phyloP scores from a whole-genome alignment of 2,888 invertebrate species.

The Eupithecia dodoneata region DNA sequence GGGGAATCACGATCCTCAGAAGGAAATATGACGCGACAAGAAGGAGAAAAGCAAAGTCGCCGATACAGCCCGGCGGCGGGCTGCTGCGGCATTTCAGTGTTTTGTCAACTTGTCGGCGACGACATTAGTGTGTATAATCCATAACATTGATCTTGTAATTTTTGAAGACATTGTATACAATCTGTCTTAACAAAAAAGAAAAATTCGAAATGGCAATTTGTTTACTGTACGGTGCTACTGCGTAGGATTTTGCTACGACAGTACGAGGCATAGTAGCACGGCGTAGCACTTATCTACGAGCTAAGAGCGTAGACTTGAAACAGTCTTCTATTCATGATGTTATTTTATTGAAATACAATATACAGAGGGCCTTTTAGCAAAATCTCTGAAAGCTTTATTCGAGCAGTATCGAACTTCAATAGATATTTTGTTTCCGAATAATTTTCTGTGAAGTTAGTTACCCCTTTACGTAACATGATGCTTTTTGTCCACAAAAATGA shows the following conservation, averaged over 20 bases:
- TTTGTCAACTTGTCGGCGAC: too few species aligned
- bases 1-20: too few species aligned
- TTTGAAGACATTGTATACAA: too few species aligned
- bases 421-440: constrained; percentile 31
- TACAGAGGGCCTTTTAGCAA: background rate
- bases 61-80: too few species aligned
- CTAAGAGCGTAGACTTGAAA: background rate
- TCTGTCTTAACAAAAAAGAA: too few species aligned
- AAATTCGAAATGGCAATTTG: too few species aligned
- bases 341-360: constrained; percentile 2
- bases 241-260: constrained; percentile 3
- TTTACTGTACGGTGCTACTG: background rate
- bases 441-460: constrained; percentile 25
- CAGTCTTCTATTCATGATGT: background rate
- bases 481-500: constrained; percentile 9
- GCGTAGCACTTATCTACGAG: background rate
- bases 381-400: background rate
- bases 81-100: too few species aligned
- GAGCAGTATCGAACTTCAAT: constrained; percentile 28
- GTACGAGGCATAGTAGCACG: background rate
- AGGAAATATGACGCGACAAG: too few species aligned
- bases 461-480: constrained; percentile 29
- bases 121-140: too few species aligned
- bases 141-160: too few species aligned
- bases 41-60: too few species aligned